phyloP scores from a whole-genome alignment of 2,113 vertebrate genomes.

The Eonycteris spelaea region DNA sequence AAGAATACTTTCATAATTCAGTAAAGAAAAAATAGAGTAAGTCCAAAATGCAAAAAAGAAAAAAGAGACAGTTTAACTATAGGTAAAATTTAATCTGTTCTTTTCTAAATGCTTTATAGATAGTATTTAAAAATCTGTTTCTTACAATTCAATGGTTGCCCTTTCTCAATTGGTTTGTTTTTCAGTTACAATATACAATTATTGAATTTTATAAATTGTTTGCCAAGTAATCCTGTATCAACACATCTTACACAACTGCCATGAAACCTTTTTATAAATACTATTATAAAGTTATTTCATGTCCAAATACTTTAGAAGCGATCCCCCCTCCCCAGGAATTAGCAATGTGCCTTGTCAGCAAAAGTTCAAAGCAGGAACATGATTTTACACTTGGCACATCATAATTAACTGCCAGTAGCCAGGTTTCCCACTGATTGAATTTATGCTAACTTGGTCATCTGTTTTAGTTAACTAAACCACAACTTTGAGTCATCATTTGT shows the following conservation, averaged over 20 bases:
- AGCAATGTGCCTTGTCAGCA: background rate
- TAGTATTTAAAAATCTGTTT: slow-evolving; percentile 10
- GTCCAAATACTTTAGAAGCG: background rate
- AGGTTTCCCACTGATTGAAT: slow-evolving; percentile 61
- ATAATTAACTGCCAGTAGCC: slow-evolving; percentile 23
- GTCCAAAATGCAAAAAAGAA: background rate
- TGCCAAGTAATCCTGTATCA: background rate
- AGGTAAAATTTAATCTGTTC: background rate
- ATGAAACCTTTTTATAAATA: background rate
- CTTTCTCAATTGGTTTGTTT: background rate
- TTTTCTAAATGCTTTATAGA: background rate
- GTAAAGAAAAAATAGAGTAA: slow-evolving; percentile 36
- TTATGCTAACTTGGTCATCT: slow-evolving; percentile 59
- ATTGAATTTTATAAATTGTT: background rate
- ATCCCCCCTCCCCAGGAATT: background rate
- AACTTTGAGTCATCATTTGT: background rate
- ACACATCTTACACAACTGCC: background rate
- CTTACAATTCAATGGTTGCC: background rate
- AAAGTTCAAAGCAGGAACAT: slow-evolving; percentile 63
- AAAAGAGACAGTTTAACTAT: background rate
- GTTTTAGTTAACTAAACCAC: slow-evolving; percentile 48
- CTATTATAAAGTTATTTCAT: slow-evolving; percentile 51
- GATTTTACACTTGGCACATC: slow-evolving; percentile 54
- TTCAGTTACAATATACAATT: background rate
- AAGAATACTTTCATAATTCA: background rate